Conservation (phyloP, 2,797 vertebrate species). For the Takifugu ocellatus region DNA sequence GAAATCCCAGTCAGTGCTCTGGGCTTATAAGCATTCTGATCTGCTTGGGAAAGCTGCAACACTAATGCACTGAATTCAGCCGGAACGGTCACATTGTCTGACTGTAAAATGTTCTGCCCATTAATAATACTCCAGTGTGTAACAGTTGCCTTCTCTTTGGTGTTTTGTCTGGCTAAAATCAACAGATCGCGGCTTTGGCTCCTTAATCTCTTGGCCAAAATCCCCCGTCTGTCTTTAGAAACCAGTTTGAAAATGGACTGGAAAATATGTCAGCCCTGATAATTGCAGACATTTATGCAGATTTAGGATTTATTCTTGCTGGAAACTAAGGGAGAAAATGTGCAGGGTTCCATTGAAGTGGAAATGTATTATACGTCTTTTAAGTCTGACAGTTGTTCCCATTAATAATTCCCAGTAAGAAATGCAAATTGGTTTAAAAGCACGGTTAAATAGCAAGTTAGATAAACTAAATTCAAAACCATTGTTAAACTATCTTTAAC, state of each 20-base stretch:
- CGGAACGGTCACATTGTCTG: slow-evolving; percentile 68
- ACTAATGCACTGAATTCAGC: slow-evolving; percentile 55
- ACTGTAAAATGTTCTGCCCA: slow-evolving; percentile 47
- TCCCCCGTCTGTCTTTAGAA: too few species aligned
- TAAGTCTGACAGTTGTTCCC: too few species aligned
- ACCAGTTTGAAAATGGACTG: too few species aligned
- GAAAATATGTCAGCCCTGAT: background rate
- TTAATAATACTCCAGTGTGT: slow-evolving; percentile 40
- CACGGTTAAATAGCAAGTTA: too few species aligned
- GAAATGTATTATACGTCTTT: too few species aligned
- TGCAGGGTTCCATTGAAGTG: too few species aligned
- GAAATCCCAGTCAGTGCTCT: slow-evolving; percentile 64
- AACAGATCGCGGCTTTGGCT: slow-evolving; percentile 3
- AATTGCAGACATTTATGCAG: background rate
- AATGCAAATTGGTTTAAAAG: too few species aligned
- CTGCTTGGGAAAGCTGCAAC: slow-evolving; percentile 66
- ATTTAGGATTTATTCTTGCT: too few species aligned
- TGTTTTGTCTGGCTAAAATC: slow-evolving; percentile 6
- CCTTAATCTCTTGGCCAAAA: background rate
- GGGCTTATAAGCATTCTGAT: slow-evolving; percentile 59
- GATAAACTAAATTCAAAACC: too few species aligned
- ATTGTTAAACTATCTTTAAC: too few species aligned
- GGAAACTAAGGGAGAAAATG: too few species aligned
- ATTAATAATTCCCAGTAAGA: too few species aligned
- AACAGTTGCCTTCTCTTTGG: slow-evolving; percentile 1